Base-by-base conservation (phyloP, 2,888 invertebrate genomes). In the Drosophila anceps region DNA sequence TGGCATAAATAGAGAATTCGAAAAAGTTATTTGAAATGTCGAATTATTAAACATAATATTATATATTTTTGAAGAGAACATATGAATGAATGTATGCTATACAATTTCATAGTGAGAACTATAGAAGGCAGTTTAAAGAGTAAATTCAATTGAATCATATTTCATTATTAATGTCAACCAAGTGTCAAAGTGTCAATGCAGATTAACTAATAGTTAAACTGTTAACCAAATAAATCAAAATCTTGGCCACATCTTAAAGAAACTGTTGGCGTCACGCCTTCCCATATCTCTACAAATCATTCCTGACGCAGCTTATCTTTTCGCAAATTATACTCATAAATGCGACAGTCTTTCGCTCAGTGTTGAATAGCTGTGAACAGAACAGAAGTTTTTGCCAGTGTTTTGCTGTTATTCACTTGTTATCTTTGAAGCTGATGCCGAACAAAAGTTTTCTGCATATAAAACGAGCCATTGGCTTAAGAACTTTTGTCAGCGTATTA, bases 381-480 rank as follows among this genome's bases (percentile, higher is more conserved):
- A 58, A 71, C 54, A 37, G 41, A 75, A 79, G 20, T 24, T 80
- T 70, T 20, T 51, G n/a, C 33, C 50, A 37, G 37, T 59, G 61
- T 41, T 61, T 44, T 66, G 46, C 53, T 68, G 62, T 79, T 66
- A 57, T 67, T 61, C 53, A 53, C 54, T 86, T 84, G 84, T 87
- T 88, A 86, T 88, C 83, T 81, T 66, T 68, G 54, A 53, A 58
- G 54, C 54, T 62, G 59, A 63, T 65, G 76, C 81, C 67, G 71
- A 86, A 81, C 74, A 83, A 77, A 85, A 85, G 73, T 85, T 83
- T 77, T 72, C 59, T 82, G 84, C 78, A 79, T 81, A 77, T 74
- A 84, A 88, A 84, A 73, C 75, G 84, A 77, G 51, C 69, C 74
- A 70, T 68, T 76, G 83, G 90, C 87, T 88, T 84, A 76, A 69